Base-by-base conservation (phyloP, 2,797 vertebrate genomes). In the Rousettus madagascariensis region DNA sequence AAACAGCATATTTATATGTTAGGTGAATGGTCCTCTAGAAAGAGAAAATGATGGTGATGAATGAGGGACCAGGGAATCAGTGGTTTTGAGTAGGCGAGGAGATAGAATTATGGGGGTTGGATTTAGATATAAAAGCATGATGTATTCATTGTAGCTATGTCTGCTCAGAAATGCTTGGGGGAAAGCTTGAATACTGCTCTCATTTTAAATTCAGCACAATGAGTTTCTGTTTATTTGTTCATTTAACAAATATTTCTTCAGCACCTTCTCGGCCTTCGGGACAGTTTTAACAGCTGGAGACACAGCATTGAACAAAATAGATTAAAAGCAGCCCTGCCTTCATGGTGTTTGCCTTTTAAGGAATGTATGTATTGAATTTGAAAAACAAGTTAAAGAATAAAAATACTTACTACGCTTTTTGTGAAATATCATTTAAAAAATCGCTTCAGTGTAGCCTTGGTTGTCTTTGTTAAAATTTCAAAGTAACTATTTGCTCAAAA, bases 391-490 rank as follows among this genome's bases (percentile, higher is more conserved):
- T 65, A 22, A 82, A 91, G 12, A 26, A 22, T 26, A 17, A 82
- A 28, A 13, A 84, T 16, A 61, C 5, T 16, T 53, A 3, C 15
- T 77, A 17, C 1, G 38, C 2, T 69, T 71, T 68, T 61, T 8
- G 7, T 75, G 30, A 5, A 75, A 8, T 55, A 38, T 55, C 30
- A 46, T 69, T 83, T 2, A 28, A 22, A 43, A 75, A 89, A 75
- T 59, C 11, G 28, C 78, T 83, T 89, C 13, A 24, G 26, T 13
- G 26, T 30, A 36, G 7, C 43, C n/a, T 57, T 86, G 8, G 8
- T 66, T n/a, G 75, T 90, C 72, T 95, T 75, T 55, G 41, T 69
- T 94, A 61, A 95, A 80, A 93, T 86, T 92, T 90, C 22, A 91
- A 20, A 28, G 12, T 80, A 84, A 75, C 28, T n/a, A 46, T 71